Percentiles rank a stretch among this genome's conserved stretches.
Evolutionary conservation across 1,140 invertebrate genomes (phyloP).

Genomic region (Schlechtendalia chinensis): DNA sequence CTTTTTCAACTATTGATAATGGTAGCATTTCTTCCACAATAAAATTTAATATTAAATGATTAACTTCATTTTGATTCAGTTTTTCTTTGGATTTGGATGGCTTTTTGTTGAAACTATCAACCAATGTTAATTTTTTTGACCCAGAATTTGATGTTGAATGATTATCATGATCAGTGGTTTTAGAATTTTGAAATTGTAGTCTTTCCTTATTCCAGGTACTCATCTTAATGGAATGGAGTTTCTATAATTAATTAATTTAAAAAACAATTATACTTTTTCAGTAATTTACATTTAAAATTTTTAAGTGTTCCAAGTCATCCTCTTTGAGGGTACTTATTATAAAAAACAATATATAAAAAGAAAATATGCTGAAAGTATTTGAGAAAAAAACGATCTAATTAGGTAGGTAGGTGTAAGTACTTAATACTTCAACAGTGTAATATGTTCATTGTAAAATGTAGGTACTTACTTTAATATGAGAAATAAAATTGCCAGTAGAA

Average conservation of each 20-base stretch:
- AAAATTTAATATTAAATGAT: background rate
- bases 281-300: too few relatives aligned
- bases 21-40: conserved; percentile 8
- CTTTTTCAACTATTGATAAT: background rate
- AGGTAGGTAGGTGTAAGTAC: too few relatives aligned
- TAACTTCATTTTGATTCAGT: background rate
- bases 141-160: background rate
- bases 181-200: conserved; percentile 8
- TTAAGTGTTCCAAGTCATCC: too few relatives aligned
- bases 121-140: background rate
- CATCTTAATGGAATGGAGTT: background rate
- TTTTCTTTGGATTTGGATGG: background rate
- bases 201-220: background rate
- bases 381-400: too few relatives aligned
- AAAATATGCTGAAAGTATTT: too few relatives aligned
- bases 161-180: background rate
- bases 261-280: background rate
- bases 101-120: background rate
- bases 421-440: background rate
- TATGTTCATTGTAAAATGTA: too few relatives aligned
- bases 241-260: background rate
- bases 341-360: too few relatives aligned
- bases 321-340: too few relatives aligned
- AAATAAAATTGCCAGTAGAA: too few relatives aligned
- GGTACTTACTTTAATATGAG: too few relatives aligned